Conservation (phyloP, 2,113 vertebrate species). For the Mellivora capensis region DNA sequence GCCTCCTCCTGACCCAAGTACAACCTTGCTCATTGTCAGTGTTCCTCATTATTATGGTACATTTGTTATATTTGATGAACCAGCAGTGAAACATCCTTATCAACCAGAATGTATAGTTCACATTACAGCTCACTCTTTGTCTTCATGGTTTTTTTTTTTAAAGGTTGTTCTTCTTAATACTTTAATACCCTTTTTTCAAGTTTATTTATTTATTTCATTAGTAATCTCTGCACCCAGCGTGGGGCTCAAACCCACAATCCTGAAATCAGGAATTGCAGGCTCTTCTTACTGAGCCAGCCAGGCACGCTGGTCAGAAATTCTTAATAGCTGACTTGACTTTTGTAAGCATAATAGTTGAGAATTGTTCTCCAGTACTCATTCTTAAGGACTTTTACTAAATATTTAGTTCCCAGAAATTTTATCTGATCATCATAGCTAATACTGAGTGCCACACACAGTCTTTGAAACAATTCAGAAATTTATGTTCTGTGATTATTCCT, state of each 20-base stretch:
- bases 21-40: not conserved
- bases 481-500: not conserved
- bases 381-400: constrained; percentile 5
- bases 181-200: not conserved
- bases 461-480: not conserved
- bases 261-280: not conserved
- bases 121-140: not conserved
- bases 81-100: not conserved
- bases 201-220: not conserved
- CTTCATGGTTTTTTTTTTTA: not conserved
- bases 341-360: not conserved
- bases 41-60: not conserved
- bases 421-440: not conserved
- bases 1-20: not conserved
- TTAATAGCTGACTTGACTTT: not conserved
- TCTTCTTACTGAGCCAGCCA: not conserved
- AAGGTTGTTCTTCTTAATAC: not conserved
- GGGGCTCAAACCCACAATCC: not conserved
- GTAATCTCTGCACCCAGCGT: not conserved
- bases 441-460: not conserved
- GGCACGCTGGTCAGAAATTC: not conserved
- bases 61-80: not conserved
- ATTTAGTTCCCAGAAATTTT: not conserved
- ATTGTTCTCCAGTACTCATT: not conserved
- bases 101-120: not conserved